Evolutionary conservation across 2,113 vertebrate genomes (phyloP), one percentile per base, ranked within the genome.

Genomic region (Cephalopholis sonnerati): DNA sequence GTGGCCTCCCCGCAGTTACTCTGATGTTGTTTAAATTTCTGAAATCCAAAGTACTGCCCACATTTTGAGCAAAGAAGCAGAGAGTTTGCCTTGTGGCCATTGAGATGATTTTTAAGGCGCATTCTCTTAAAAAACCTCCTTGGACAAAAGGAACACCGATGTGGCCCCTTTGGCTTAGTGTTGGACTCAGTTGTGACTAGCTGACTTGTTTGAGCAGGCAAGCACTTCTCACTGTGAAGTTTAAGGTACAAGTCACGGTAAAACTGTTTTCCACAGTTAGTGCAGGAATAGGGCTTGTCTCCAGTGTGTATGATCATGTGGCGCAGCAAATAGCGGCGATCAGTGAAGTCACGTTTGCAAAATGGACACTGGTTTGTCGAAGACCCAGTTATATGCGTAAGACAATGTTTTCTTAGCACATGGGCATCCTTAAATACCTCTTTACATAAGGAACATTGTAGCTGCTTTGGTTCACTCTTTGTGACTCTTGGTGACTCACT

Each of bases 241-340:
- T 77, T 77, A 15, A 93, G 85, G 25, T 69, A 79, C 32, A 89
- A 61, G 16, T 89, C 59, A 39, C 88, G 80, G 55, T 87, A 79
- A 85, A 95, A 96, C 75, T 77, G 77, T 77, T 63, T 91, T 75
- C 91, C 93, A 91, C 95, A 96, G 12, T n/a, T 68, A 8, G 36
- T 25, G 58, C 95, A 96, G 11, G 88, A 77, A 68, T 89, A 93
- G 18, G 92, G 79, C 81, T 93, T 95, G 67, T 92, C 91, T 39
- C 93, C 94, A 25, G 93, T 93, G 74, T 96, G 96, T 65, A 63
- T 86, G 29, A 79, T 58, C 73, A 95, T 92, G 81, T 96, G 95
- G 11, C 92, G 93, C 22, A 95, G 27, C 63, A 96, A 82, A 79
- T 77, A 73, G 18, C 86, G 83, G 2, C 92, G 93, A 74, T 9